phyloP scores from a whole-genome alignment of 2,113 vertebrate genomes.

The Silurus meridionalis region DNA sequence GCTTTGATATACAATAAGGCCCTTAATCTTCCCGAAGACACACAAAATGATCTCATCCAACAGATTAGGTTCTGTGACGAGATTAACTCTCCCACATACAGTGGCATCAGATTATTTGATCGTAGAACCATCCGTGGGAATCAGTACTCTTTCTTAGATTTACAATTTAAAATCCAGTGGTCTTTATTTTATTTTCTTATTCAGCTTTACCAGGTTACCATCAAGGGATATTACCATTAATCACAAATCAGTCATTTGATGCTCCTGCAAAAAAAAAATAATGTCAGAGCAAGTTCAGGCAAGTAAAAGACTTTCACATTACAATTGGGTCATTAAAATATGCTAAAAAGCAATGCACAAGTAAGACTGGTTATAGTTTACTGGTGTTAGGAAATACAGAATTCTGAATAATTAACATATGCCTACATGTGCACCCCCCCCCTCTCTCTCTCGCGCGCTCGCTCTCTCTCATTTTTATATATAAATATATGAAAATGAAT shows the following conservation, averaged over 20 bases:
- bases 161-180: slow-evolving; percentile 15
- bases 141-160: neutral
- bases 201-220: neutral
- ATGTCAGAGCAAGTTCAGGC: neutral
- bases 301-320: neutral
- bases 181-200: slow-evolving; percentile 11
- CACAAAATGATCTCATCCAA: slow-evolving; percentile 20
- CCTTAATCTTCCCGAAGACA: slow-evolving; percentile 21
- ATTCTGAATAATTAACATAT: no score
- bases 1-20: slow-evolving; percentile 11
- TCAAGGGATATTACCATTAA: neutral
- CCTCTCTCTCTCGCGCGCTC: no score
- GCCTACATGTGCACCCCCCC: no score
- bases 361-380: neutral
- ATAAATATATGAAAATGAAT: neutral
- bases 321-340: no score
- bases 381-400: neutral
- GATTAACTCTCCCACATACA: slow-evolving; percentile 20
- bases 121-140: slow-evolving; percentile 22
- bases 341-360: neutral
- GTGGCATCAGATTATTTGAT: slow-evolving; percentile 2
- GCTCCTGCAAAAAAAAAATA: neutral
- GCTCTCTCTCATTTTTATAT: no score
- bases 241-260: neutral
- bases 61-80: slow-evolving; percentile 4